phyloP scores from a whole-genome alignment of 64 coral and sea anemone genomes.

The Montipora capricornis region DNA sequence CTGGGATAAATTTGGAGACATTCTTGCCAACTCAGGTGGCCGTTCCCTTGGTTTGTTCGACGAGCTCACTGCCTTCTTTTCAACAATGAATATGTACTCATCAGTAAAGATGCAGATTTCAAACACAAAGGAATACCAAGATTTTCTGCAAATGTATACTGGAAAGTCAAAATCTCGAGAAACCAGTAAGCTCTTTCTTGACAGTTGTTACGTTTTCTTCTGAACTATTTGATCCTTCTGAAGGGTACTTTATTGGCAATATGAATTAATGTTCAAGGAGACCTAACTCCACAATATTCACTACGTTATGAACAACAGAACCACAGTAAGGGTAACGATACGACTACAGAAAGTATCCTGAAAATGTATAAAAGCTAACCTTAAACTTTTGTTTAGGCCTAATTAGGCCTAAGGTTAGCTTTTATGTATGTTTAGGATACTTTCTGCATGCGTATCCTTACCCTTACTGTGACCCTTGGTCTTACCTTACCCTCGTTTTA shows the following conservation, averaged over 20 bases:
- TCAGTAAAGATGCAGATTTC: constrained; percentile 51
- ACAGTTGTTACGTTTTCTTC: not conserved
- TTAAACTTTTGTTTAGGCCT: too few relatives aligned
- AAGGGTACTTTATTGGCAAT: not conserved
- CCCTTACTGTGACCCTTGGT: too few relatives aligned
- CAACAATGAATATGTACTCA: constrained; percentile 81
- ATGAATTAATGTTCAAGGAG: not conserved
- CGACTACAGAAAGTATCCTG: too few relatives aligned
- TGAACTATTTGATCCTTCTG: not conserved
- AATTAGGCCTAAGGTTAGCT: too few relatives aligned
- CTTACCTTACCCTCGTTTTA: too few relatives aligned
- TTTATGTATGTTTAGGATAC: too few relatives aligned
- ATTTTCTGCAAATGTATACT: constrained; percentile 55
- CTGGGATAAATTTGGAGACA: constrained; percentile 73
- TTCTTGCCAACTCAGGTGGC: constrained; percentile 42
- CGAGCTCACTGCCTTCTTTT: constrained; percentile 49
- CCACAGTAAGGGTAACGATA: not conserved
- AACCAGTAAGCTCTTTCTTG: not conserved
- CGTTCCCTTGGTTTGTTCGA: constrained; percentile 60
- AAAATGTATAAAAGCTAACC: too few relatives aligned
- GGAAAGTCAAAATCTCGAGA: not conserved
- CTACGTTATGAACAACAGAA: not conserved
- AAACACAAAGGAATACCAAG: constrained; percentile 68
- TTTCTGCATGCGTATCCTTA: too few relatives aligned
- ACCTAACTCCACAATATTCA: not conserved